phyloP scores from a whole-genome alignment of 2,113 vertebrate species.

The Coptodon rendalli region DNA sequence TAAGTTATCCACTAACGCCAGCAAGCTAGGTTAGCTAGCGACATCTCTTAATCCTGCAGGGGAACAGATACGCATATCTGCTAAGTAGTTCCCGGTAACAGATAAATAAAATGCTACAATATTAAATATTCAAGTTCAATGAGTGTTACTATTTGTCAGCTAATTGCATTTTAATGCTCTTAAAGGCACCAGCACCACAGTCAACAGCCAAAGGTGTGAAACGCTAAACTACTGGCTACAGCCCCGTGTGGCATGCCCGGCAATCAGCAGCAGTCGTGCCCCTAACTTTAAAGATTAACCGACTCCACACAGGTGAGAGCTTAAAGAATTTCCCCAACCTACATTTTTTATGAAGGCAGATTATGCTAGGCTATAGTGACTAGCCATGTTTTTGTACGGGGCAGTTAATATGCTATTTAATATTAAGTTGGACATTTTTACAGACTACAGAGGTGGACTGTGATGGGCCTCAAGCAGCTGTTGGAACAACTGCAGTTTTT shows the following conservation, averaged over 20 bases:
- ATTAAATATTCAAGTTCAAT: background rate
- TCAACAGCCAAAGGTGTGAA: background rate
- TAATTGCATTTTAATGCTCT: background rate
- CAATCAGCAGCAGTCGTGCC: background rate
- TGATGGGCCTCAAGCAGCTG: accelerated
- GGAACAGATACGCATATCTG: accelerated
- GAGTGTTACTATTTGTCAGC: background rate
- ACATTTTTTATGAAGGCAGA: background rate
- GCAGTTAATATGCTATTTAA: background rate
- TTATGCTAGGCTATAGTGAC: background rate
- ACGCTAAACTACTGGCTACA: background rate
- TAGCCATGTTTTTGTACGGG: background rate
- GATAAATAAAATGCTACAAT: background rate
- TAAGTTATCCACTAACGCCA: background rate
- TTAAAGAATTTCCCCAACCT: background rate
- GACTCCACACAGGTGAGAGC: accelerated
- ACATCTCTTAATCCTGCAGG: background rate
- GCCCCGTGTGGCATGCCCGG: background rate
- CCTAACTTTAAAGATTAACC: background rate
- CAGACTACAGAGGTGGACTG: background rate
- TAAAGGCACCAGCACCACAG: background rate
- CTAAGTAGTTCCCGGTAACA: accelerated
- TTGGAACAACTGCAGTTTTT: background rate
- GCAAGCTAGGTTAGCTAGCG: background rate
- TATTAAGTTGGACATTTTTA: background rate